Conservation (phyloP, 2,888 invertebrate species). For the Odontocerum albicorne region DNA sequence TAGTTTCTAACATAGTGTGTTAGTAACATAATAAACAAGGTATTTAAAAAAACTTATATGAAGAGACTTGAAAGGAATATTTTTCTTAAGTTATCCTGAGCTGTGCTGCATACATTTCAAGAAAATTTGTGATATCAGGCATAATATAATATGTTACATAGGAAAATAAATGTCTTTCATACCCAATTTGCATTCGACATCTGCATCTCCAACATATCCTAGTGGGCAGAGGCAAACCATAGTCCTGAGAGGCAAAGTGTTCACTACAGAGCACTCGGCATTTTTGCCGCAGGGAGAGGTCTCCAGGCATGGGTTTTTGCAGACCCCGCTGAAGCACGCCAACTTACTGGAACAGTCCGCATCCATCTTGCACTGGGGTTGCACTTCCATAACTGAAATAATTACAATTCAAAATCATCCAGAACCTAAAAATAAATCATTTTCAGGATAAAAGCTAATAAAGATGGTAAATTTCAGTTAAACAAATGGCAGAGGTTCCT, state of each 20-base stretch:
- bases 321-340: conserved; percentile 78
- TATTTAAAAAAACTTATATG: too few relatives aligned
- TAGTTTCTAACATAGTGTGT: too few relatives aligned
- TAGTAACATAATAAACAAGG: too few relatives aligned
- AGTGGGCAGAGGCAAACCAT: conserved; percentile 85
- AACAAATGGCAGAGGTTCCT: too few relatives aligned
- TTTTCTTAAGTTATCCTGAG: too few relatives aligned
- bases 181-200: conserved; percentile 81
- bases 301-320: conserved; percentile 78
- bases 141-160: too few relatives aligned
- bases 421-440: too few relatives aligned
- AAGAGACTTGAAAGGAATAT: too few relatives aligned
- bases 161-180: too few relatives aligned
- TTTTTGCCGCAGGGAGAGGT: conserved; percentile 78
- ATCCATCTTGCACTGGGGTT: conserved; percentile 73
- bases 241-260: conserved; percentile 83
- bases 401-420: background rate
- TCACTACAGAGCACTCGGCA: conserved; percentile 82
- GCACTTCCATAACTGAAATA: conserved; percentile 51
- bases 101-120: too few relatives aligned
- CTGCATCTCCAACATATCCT: conserved; percentile 84
- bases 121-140: too few relatives aligned
- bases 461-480: too few relatives aligned
- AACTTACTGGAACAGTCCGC: conserved; percentile 83
- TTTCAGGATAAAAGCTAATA: background rate